A percentile compares a stretch with the other conserved stretches of the same genome.
Evolutionary conservation across 1,140 invertebrate genomes (phyloP).

Genomic region (Zaprionus inermis): DNA sequence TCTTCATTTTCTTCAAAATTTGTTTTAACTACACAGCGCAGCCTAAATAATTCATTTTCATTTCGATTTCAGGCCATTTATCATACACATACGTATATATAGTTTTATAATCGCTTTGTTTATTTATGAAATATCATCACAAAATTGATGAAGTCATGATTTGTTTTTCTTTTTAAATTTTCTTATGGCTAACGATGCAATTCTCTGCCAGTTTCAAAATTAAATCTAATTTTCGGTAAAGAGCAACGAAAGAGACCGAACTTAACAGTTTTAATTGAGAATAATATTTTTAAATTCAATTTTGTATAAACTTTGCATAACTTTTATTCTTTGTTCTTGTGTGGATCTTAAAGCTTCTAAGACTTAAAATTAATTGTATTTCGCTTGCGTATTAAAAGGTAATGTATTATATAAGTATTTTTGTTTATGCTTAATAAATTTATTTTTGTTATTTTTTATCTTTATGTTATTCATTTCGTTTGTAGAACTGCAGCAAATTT

Average conservation of each 20-base stretch:
- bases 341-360: conserved; percentile 63
- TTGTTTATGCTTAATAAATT: conserved; percentile 53
- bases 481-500: conserved; percentile 60
- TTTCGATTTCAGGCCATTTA: conserved; percentile 49
- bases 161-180: conserved; percentile 64
- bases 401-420: conserved; percentile 46
- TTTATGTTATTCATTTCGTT: conserved; percentile 18
- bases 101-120: conserved; percentile 23
- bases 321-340: conserved; percentile 62
- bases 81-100: conserved; percentile 41
- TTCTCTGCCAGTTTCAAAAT: conserved; percentile 31
- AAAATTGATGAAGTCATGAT: conserved; percentile 76
- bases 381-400: conserved; percentile 52
- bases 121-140: conserved; percentile 65
- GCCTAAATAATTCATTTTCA: conserved; percentile 45
- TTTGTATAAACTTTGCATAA: conserved; percentile 33
- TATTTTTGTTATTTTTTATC: conserved; percentile 18
- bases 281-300: conserved; percentile 19
- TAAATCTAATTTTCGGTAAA: conserved; percentile 55
- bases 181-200: conserved; percentile 67
- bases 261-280: conserved; percentile 37
- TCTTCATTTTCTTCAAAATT: conserved; percentile 25
- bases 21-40: conserved; percentile 56
- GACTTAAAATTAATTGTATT: conserved; percentile 71
- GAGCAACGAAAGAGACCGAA: conserved; percentile 39